Base-by-base conservation (phyloP, 2,113 vertebrate genomes). In the Larimichthys crocea region DNA sequence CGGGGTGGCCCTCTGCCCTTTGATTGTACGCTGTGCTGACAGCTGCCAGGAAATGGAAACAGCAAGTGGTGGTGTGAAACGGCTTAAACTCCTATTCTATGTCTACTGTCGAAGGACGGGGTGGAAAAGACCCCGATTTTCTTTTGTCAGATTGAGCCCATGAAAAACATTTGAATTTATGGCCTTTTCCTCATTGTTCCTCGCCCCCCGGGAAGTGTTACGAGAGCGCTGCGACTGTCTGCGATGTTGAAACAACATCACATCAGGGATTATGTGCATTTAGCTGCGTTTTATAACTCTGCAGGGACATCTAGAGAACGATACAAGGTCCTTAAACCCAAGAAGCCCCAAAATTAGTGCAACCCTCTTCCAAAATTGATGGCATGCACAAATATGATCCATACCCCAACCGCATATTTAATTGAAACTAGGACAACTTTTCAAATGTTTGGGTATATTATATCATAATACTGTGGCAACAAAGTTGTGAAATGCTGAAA, bases 11-110 rank as follows among this genome's bases (percentile, higher is more conserved):
- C 52, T 65, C 50, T 74, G 76, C 53, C 79, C 83, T 85, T 44
- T 9, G 1, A 46, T 24, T 72, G 80, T 76, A 52, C 7, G 69
- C 67, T 61, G 69, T 15, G 71, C 53, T 56, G 76, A 81, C 80
- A 89, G 80, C 85, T 82, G 80, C n/a, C 68, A 84, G 85, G 85
- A 91, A 88, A 86, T 78, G 77, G 88, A 90, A 91, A 74, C 69
- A 65, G 74, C 26, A 29, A 89, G 72, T 42, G 55, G 70, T 46
- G 56, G 77, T 72, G 71, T 64, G 62, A 85, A 63, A 74, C 6
- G 29, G 64, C 40, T 56, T 20, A 42, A 80, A 56, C 61, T 89
- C 86, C 86, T 80, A 62, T 70, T 67, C 22, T 46, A 63, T 10
- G 62, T 72, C 62, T 67, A 6, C 40, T 55, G 84, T 57, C 55